Evolutionary conservation across 2,888 invertebrate genomes (phyloP), one percentile per base, ranked within the genome.

Genomic region (Lacanobia oleracea): DNA sequence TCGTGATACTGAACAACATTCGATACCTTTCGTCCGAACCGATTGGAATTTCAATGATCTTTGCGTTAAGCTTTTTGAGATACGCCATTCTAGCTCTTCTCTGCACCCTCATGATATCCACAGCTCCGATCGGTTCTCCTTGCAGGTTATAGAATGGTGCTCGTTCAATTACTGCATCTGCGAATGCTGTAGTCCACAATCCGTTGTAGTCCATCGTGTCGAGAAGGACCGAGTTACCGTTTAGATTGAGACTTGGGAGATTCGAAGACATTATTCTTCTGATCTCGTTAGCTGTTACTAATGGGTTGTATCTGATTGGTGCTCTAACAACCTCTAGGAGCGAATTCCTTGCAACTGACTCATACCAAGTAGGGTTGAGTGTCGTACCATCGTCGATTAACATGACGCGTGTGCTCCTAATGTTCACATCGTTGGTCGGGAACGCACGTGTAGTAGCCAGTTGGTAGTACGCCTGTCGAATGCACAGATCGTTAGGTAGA

Each of bases 161-260:
- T 8, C 64, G 65, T 27, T 83, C 76, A 8, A 85, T 64, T 0
- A 60, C 50, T 6, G 83, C 81, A 27, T 86, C 81, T 16, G 76
- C 40, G 50, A 86, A 88, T 0, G 84, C 84, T 16, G 82, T 79
- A 0, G 79, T 82, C 87, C 88, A 88, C 9, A 83, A 51, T 1
- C 81, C 85, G 56, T 80, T 77, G 43, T 70, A 85, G 50, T 87
- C 85, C 51, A 88, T 56, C 3, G 84, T 77, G 63, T 88, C 86
- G 16, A 87, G 21, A 16, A 88, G 54, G 0, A 87, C 70, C 0
- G 88, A 88, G 53, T 88, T 88, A 1, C 88, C 88, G 7, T 27
- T 77, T 2, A 85, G 51, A 62, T 86, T 53, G 0, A 81, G 69
- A 18, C 48, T 67, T 23, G 70, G 75, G 21, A 82, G 61, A 21